A percentile compares a stretch with the other conserved stretches of the same genome.
Evolutionary conservation across 2,888 invertebrate species (phyloP).

Genomic region (Trachelus iudaicus): DNA sequence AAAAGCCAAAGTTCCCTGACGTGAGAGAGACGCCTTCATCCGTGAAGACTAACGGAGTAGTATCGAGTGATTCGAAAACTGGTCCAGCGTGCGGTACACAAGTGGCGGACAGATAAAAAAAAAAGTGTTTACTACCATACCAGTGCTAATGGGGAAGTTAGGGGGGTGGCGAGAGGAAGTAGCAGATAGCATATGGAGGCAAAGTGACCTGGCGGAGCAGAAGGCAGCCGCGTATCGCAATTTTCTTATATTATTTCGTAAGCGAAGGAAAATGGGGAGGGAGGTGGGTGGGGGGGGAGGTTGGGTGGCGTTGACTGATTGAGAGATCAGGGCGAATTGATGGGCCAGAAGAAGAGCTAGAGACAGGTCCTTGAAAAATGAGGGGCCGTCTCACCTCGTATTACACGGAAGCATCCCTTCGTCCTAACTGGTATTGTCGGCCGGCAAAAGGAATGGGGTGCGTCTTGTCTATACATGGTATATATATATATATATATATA

Average conservation of each 20-base stretch:
- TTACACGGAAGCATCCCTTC: conserved; percentile 24
- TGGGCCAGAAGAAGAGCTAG: conserved; percentile 25
- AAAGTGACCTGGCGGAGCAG: background rate
- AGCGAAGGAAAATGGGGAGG: conserved; percentile 5
- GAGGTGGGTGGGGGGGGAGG: background rate
- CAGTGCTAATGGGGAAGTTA: background rate
- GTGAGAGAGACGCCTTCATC: no score
- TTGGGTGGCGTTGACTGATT: conserved; percentile 37
- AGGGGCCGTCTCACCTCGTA: conserved; percentile 36
- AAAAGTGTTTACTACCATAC: background rate
- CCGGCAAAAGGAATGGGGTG: background rate
- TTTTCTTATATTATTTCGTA: conserved; percentile 23
- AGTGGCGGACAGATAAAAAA: background rate
- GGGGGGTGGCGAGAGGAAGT: no score
- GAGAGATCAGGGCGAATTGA: conserved; percentile 45
- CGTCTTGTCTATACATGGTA: background rate
- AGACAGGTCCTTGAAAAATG: conserved; percentile 41
- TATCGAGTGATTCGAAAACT: background rate
- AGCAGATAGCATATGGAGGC: background rate
- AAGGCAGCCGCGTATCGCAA: background rate
- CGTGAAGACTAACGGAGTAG: no score
- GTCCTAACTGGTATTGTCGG: background rate
- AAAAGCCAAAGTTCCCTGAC: background rate
- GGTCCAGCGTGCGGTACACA: background rate
- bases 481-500: no score